A percentile compares a stretch with the other conserved stretches of the same genome.
These are phyloP conservation scores for Harpagifer antarcticus DNA, from an alignment of 2,797 vertebrate species.

Conservation along the genomic window DNA sequence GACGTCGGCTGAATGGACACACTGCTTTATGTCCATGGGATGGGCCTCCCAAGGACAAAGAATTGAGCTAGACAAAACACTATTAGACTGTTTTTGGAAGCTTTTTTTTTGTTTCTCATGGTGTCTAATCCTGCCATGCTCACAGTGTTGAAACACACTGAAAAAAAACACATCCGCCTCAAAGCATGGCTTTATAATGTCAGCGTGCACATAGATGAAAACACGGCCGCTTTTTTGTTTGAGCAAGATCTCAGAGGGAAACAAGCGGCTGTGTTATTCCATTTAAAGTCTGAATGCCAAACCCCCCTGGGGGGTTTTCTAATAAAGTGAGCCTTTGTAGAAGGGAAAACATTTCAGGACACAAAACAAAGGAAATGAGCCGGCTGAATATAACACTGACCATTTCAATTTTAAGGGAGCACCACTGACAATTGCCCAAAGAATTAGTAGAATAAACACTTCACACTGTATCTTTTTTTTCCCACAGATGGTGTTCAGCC, in stretches of 20 bases:
- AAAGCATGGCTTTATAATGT: slow-evolving; percentile 65
- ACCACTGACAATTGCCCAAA: slow-evolving; percentile 35
- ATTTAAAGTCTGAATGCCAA: slow-evolving; percentile 68
- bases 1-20: slow-evolving; percentile 69
- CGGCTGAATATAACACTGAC: slow-evolving; percentile 54
- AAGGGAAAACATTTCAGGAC: slow-evolving; percentile 67
- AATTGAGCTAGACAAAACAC: slow-evolving; percentile 79
- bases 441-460: slow-evolving; percentile 51
- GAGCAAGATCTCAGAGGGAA: slow-evolving; percentile 63
- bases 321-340: slow-evolving; percentile 67
- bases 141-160: slow-evolving; percentile 58
- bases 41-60: slow-evolving; percentile 82
- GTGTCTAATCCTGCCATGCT: slow-evolving; percentile 64
- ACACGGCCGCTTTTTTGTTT: slow-evolving; percentile 48
- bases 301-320: slow-evolving; percentile 55
- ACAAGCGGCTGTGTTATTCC: slow-evolving; percentile 68
- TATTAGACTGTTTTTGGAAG: slow-evolving; percentile 69
- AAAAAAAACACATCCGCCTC: slow-evolving; percentile 58
- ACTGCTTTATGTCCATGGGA: slow-evolving; percentile 77
- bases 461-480: slow-evolving; percentile 45
- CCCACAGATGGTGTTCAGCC: slow-evolving; percentile 35
- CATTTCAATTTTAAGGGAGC: slow-evolving; percentile 31
- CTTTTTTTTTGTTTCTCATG: slow-evolving; percentile 68
- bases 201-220: slow-evolving; percentile 61
- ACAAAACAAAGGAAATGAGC: slow-evolving; percentile 71